Conservation (phyloP, 2,888 invertebrate genomes). For the Drosophila quinaria region DNA sequence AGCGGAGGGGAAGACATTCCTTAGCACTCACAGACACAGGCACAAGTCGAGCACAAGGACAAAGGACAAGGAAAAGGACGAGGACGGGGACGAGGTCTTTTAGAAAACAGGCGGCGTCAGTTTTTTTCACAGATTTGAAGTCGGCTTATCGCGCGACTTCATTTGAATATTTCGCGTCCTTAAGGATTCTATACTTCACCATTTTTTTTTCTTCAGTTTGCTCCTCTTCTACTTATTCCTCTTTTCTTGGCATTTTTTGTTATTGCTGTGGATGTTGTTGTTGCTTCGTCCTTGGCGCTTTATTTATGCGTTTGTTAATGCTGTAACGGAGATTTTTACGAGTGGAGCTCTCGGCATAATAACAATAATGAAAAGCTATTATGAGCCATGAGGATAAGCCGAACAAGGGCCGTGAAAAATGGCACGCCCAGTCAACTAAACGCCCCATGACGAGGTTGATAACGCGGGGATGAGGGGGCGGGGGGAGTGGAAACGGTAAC, state of each 20-base stretch:
- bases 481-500: background rate
- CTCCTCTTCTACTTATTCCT: background rate
- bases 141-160: constrained; percentile 85
- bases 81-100: constrained; percentile 20
- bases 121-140: constrained; percentile 85
- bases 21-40: constrained; percentile 12
- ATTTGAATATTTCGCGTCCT: constrained; percentile 82
- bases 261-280: constrained; percentile 5
- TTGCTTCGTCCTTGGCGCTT: constrained; percentile 47
- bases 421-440: constrained; percentile 69
- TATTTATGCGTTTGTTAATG: constrained; percentile 85
- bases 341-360: constrained; percentile 78
- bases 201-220: constrained; percentile 9
- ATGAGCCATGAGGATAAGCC: constrained; percentile 77
- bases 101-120: constrained; percentile 56
- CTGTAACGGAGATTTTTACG: constrained; percentile 81
- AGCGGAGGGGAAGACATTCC: constrained; percentile 51
- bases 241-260: constrained; percentile 42
- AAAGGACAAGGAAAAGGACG: background rate
- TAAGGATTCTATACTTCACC: constrained; percentile 39
- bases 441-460: constrained; percentile 16
- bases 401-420: constrained; percentile 66
- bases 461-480: background rate
- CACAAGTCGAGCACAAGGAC: background rate
- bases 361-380: constrained; percentile 85